Percentiles rank a stretch among this genome's conserved stretches.
These are phyloP conservation scores for Phrixothrix hirtus DNA, from an alignment of 2,888 invertebrate genomes.

Conservation along the genomic window DNA sequence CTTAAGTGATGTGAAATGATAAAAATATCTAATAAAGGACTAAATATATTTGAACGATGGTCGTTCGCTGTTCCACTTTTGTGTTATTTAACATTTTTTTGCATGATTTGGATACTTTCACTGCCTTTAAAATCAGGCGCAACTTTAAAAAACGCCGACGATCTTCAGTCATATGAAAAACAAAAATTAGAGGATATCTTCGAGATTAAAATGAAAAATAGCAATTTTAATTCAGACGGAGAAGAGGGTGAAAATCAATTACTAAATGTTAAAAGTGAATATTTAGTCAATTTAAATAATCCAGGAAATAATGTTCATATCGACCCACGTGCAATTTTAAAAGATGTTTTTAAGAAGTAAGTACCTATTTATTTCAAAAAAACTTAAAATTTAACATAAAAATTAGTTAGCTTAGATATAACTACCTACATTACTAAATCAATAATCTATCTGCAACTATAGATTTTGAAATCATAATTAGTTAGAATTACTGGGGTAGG, in stretches of 20 bases:
- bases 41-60: slow-evolving; percentile 56
- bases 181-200: slow-evolving; percentile 47
- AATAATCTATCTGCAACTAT: too few relatives aligned
- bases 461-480: too few relatives aligned
- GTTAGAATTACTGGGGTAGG: too few relatives aligned
- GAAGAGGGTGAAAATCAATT: slow-evolving; percentile 54
- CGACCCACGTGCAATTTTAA: slow-evolving; percentile 49
- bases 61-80: slow-evolving; percentile 61
- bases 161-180: slow-evolving; percentile 6
- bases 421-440: too few relatives aligned
- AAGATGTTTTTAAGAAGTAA: slow-evolving; percentile 55
- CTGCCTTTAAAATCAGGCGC: slow-evolving; percentile 52
- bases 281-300: slow-evolving; percentile 52
- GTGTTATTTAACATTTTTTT: slow-evolving; percentile 61
- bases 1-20: slow-evolving; percentile 10
- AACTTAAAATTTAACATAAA: too few relatives aligned
- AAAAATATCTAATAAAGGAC: slow-evolving; percentile 16
- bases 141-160: slow-evolving; percentile 6
- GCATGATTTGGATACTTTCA: slow-evolving; percentile 59
- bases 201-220: slow-evolving; percentile 54
- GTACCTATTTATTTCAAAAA: too few relatives aligned
- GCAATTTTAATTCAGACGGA: slow-evolving; percentile 60
- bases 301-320: slow-evolving; percentile 49
- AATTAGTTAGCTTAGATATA: too few relatives aligned
- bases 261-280: slow-evolving; percentile 59